Conservation (phyloP, 2,888 invertebrate species). For the Eledona agricola region DNA sequence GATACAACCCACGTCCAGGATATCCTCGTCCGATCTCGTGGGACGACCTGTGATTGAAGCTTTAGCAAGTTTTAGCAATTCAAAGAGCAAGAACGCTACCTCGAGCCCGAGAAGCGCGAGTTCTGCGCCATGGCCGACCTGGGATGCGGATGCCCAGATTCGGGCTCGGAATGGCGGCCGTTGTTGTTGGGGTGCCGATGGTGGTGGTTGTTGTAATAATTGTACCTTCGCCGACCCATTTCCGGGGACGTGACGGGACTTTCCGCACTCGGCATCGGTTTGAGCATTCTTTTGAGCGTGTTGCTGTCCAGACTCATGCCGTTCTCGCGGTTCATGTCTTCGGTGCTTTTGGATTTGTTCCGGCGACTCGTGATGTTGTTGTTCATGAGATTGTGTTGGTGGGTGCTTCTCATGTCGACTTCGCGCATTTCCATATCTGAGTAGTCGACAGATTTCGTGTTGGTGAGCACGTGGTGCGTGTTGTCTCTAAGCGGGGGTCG, state of each 20-base stretch:
- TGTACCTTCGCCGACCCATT: slow-evolving; percentile 84
- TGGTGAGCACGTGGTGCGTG: slow-evolving; percentile 64
- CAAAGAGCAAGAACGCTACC: slow-evolving; percentile 59
- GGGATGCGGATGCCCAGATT: slow-evolving; percentile 64
- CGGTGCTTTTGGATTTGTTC: slow-evolving; percentile 88
- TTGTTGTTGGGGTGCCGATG: slow-evolving; percentile 70
- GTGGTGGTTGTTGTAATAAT: slow-evolving; percentile 72
- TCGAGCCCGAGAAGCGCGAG: slow-evolving; percentile 71
- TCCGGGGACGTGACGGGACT: slow-evolving; percentile 92
- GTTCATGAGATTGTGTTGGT: slow-evolving; percentile 76
- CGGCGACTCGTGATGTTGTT: slow-evolving; percentile 73
- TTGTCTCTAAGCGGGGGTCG: slow-evolving; percentile 57
- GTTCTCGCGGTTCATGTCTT: slow-evolving; percentile 74
- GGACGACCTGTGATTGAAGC: slow-evolving; percentile 67
- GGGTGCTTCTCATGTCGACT: slow-evolving; percentile 71
- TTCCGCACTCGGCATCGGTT: slow-evolving; percentile 90
- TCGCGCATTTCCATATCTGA: slow-evolving; percentile 77
- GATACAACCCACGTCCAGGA: slow-evolving; percentile 77
- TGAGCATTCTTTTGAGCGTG: slow-evolving; percentile 92
- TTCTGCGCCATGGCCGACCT: slow-evolving; percentile 71
- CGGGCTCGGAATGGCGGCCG: slow-evolving; percentile 63
- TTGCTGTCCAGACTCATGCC: slow-evolving; percentile 76
- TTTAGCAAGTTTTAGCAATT: slow-evolving; percentile 12
- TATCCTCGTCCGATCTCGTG: slow-evolving; percentile 79
- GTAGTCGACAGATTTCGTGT: slow-evolving; percentile 72